A percentile compares a stretch with the other conserved stretches of the same genome.
Evolutionary conservation across 2,888 invertebrate species (phyloP).

Genomic region (Aquatica leii): DNA sequence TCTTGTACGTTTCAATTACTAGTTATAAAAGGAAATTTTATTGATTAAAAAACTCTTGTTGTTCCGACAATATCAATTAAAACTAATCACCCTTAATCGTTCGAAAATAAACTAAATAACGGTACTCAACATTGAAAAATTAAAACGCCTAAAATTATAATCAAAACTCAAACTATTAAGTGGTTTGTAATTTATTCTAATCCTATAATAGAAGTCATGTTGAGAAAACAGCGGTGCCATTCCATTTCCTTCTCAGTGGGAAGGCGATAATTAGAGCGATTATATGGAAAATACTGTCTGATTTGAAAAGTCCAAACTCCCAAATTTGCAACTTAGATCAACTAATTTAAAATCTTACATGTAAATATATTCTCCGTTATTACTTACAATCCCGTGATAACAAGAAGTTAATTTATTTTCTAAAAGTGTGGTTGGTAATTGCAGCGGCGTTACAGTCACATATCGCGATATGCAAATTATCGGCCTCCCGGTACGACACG

Average conservation of each 20-base stretch:
- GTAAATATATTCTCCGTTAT: slow-evolving; percentile 10
- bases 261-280: slow-evolving; percentile 37
- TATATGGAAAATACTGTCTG: slow-evolving; percentile 16
- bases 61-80: too few species aligned
- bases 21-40: too few species aligned
- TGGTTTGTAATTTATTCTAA: slow-evolving; percentile 38
- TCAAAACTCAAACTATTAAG: slow-evolving; percentile 25
- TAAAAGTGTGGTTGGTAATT: slow-evolving; percentile 41
- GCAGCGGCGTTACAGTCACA: slow-evolving; percentile 44
- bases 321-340: too few species aligned
- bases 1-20: too few species aligned
- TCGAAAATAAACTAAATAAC: too few species aligned
- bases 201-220: slow-evolving; percentile 43
- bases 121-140: neutral
- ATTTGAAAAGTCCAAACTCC: slow-evolving; percentile 17
- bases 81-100: too few species aligned
- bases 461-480: slow-evolving; percentile 49
- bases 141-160: slow-evolving; percentile 12
- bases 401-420: slow-evolving; percentile 38
- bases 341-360: slow-evolving; percentile 13
- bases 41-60: too few species aligned
- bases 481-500: slow-evolving; percentile 45
- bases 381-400: slow-evolving; percentile 27
- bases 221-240: slow-evolving; percentile 45
- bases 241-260: slow-evolving; percentile 45